Evolutionary conservation across 2,888 invertebrate genomes (phyloP).

Genomic region (Phyto melanocephala): DNA sequence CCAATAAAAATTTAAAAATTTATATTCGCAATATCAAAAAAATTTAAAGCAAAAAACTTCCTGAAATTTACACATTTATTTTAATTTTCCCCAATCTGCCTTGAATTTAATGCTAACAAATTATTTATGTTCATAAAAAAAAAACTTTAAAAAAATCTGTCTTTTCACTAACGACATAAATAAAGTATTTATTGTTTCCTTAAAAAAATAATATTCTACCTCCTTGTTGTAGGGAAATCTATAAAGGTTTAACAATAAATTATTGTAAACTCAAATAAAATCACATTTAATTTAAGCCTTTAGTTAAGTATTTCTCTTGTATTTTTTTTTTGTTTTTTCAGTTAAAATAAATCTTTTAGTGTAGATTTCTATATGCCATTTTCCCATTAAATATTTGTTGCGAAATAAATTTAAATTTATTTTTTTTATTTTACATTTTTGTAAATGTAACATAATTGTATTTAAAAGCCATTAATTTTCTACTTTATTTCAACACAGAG

Average conservation of each 20-base stretch:
- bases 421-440: slow-evolving; percentile 9
- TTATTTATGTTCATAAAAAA: too few relatives aligned
- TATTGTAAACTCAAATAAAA: slow-evolving; percentile 2
- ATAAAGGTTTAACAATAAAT: slow-evolving; percentile 18
- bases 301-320: slow-evolving; percentile 19
- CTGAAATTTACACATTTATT: too few relatives aligned
- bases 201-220: neutral
- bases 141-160: too few relatives aligned
- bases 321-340: neutral
- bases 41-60: too few relatives aligned
- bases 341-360: slow-evolving; percentile 36
- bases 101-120: too few relatives aligned
- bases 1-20: too few relatives aligned
- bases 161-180: neutral
- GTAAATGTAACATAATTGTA: slow-evolving; percentile 55
- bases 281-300: slow-evolving; percentile 45
- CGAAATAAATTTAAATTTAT: slow-evolving; percentile 26
- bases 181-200: neutral
- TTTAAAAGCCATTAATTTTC: slow-evolving; percentile 63
- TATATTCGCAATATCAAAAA: too few relatives aligned
- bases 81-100: too few relatives aligned
- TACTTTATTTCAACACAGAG: slow-evolving; percentile 41
- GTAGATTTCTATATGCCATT: neutral
- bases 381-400: neutral
- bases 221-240: neutral